Evolutionary conservation across 2,797 vertebrate species (phyloP).

Genomic region (Ibycter americanus): DNA sequence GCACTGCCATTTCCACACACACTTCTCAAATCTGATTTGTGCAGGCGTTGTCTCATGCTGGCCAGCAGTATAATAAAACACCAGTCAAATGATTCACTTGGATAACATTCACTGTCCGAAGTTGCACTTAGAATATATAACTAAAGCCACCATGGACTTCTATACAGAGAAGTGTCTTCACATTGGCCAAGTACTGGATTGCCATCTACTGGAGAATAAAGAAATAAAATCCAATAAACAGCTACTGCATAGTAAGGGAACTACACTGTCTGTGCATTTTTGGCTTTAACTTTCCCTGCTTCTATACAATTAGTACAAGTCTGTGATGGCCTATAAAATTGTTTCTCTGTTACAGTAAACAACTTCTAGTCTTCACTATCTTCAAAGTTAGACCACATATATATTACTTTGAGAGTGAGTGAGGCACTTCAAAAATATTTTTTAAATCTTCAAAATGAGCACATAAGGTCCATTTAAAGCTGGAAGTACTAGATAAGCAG

Average conservation of each 20-base stretch:
- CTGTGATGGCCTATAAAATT: neutral
- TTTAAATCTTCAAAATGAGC: neutral
- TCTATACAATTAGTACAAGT: neutral
- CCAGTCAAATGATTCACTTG: neutral
- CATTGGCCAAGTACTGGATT: conserved; percentile 31
- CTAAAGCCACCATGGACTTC: neutral
- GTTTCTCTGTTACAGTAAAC: neutral
- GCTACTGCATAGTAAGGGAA: neutral
- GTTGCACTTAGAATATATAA: neutral
- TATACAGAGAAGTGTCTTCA: neutral
- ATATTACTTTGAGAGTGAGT: neutral
- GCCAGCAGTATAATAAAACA: neutral
- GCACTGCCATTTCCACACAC: neutral
- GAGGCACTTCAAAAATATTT: neutral
- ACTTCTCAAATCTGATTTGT: neutral
- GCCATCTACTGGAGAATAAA: conserved; percentile 65
- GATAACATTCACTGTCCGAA: neutral
- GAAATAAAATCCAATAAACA: neutral
- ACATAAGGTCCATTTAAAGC: neutral
- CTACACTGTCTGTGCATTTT: neutral
- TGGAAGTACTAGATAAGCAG: neutral
- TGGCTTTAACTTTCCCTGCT: neutral
- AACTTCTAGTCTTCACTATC: neutral
- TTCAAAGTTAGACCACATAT: neutral
- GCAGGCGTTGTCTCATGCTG: neutral